Conservation (phyloP, 37 sponge, comb jelly and placozoan species). For the Lycopodina hypogea region DNA sequence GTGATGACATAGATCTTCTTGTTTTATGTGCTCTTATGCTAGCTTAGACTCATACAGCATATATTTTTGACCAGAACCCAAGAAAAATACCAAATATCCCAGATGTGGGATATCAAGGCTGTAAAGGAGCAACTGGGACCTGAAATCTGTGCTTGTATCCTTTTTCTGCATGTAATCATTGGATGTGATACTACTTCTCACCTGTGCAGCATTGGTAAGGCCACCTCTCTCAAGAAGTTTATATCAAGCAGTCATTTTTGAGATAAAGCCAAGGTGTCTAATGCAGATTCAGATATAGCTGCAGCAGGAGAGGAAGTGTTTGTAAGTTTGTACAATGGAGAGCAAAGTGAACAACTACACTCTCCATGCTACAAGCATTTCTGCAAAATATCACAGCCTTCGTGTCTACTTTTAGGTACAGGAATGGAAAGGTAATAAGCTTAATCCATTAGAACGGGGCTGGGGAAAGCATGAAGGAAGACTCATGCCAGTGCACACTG, state of each 20-base stretch:
- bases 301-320: slow-evolving; percentile 21
- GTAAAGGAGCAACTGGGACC: too few species aligned
- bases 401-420: slow-evolving; percentile 3
- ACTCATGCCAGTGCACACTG: slow-evolving; percentile 21
- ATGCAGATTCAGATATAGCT: slow-evolving; percentile 1
- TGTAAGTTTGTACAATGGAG: slow-evolving; percentile 24
- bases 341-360: not conserved
- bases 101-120: too few species aligned
- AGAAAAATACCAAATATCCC: not conserved
- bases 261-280: slow-evolving; percentile 12
- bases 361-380: slow-evolving; percentile 25
- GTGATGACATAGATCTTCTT: slow-evolving; percentile 33
- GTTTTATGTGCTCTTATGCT: slow-evolving; percentile 22
- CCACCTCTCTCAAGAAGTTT: slow-evolving; percentile 13
- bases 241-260: slow-evolving; percentile 1
- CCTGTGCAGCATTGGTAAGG: slow-evolving; percentile 10
- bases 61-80: too few species aligned
- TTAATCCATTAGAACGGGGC: too few species aligned
- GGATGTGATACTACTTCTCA: too few species aligned
- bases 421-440: slow-evolving; percentile 16
- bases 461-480: slow-evolving; percentile 17
- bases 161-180: too few species aligned
- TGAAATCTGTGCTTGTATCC: too few species aligned
- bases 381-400: slow-evolving; percentile 20
- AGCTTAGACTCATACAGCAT: slow-evolving; percentile 3